phyloP scores from a whole-genome alignment of 1,140 invertebrate species.

The Lamellibrachia luymesi region DNA sequence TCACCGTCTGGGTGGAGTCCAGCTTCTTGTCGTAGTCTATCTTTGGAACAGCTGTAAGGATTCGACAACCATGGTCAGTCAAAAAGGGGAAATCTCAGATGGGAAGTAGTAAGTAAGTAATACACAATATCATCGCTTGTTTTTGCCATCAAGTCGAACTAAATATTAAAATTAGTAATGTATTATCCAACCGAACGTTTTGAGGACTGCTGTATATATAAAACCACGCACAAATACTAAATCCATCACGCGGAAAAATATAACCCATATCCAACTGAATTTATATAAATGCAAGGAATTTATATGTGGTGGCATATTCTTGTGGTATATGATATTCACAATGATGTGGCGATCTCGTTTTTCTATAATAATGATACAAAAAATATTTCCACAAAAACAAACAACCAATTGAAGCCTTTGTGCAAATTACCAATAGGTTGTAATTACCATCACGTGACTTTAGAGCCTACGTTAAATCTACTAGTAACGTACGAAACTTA shows the following conservation, averaged over 20 bases:
- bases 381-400: background rate
- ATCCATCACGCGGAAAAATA: too few species aligned
- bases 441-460: background rate
- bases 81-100: background rate
- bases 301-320: background rate
- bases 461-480: background rate
- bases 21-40: constrained; percentile 52
- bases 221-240: too few species aligned
- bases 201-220: background rate
- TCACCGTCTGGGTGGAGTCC: constrained; percentile 46
- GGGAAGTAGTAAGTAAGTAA: background rate
- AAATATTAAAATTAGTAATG: background rate
- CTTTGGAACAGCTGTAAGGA: constrained; percentile 45
- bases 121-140: background rate
- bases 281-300: background rate
- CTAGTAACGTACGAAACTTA: constrained; percentile 33
- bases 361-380: background rate
- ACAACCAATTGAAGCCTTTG: background rate
- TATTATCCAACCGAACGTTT: background rate
- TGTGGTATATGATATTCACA: background rate
- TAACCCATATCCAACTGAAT: too few species aligned
- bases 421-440: background rate
- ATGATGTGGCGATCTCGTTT: background rate
- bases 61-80: background rate
- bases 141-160: background rate